Base-by-base conservation (phyloP, 2,113 vertebrate species). In the Aptenodytes forsteri region DNA sequence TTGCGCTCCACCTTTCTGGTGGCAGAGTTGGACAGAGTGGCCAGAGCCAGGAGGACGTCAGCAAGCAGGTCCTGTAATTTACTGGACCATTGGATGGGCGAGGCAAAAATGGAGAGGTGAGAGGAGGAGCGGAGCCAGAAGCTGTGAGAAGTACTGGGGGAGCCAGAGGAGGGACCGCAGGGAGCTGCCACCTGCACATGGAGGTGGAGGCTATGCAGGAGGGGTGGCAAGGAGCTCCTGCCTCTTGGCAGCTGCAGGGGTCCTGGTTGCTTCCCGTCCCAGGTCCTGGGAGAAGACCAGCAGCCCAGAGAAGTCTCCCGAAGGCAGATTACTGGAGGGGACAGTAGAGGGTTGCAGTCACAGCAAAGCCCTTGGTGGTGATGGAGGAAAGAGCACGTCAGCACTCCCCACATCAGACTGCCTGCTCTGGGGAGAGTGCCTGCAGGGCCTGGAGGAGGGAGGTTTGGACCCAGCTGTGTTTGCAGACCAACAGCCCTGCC, bases 401-500 rank as follows among this genome's bases (percentile, higher is more conserved):
- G 10, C 46, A 38, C 12, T 81, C 17, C 25, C 14, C 32, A 9
- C 1, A 2, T 23, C 18, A 42, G 17, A 42, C 65, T 34, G 34
- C 36, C 36, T 47, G 29, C 54, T 78, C 46, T 8, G 3, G 42
- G 44, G 10, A 29, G 7, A 65, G 32, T 7, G 29, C 6, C n/a
- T 30, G 40, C 34, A 78, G 18, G 36, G 13, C 18, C 42, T 47
- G 34, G 25, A 59, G 54, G 12, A 65, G 17, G n/a, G 8, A 49
- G 16, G 27, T 49, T 22, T 86, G 81, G 49, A 72, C 32, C 4
- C 34, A 32, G 46, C n/a, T 76, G 9, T 65, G 50, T 20, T 22
- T 61, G 56, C 49, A 64, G 36, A 44, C 13, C 2, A 1, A 16
- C 0, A 0, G 38, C 12, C 29, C 47, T 36, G 29, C 34, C 50